phyloP scores from a whole-genome alignment of 2,113 vertebrate species.

The Acanthochromis polyacanthus region DNA sequence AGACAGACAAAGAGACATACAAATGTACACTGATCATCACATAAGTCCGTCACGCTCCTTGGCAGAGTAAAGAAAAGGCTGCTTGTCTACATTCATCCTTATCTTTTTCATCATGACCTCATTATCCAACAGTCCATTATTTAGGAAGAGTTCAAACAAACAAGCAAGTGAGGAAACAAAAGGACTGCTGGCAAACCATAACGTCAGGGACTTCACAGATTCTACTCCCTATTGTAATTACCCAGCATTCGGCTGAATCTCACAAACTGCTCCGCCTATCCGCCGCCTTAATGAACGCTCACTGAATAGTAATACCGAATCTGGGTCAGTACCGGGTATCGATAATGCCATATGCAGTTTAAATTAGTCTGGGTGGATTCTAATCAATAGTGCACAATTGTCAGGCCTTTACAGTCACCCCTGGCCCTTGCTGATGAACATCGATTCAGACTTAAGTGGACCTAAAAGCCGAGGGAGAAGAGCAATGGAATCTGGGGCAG shows the following conservation, averaged over 20 bases:
- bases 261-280: constrained; percentile 34
- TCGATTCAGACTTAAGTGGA: constrained; percentile 70
- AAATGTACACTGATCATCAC: background rate
- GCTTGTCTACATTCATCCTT: background rate
- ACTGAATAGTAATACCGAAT: constrained; percentile 55
- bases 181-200: constrained; percentile 49
- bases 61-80: background rate
- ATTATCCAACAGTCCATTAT: constrained; percentile 55
- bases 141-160: constrained; percentile 62
- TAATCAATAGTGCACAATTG: constrained; percentile 75
- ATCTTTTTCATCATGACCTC: constrained; percentile 46
- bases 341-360: constrained; percentile 74
- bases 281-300: constrained; percentile 28
- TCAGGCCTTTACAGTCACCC: constrained; percentile 72
- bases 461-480: constrained; percentile 49
- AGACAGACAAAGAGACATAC: background rate
- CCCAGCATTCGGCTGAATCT: constrained; percentile 63
- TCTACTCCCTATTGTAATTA: constrained; percentile 67
- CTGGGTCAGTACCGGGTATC: constrained; percentile 58
- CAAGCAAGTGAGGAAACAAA: constrained; percentile 61
- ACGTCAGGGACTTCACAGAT: constrained; percentile 51
- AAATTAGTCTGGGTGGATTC: constrained; percentile 69
- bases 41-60: no score
- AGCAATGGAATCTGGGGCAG: constrained; percentile 28
- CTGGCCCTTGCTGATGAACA: constrained; percentile 72